Evolutionary conservation across 1,140 invertebrate species (phyloP).

Genomic region (Caenorhabditis inopinata): DNA sequence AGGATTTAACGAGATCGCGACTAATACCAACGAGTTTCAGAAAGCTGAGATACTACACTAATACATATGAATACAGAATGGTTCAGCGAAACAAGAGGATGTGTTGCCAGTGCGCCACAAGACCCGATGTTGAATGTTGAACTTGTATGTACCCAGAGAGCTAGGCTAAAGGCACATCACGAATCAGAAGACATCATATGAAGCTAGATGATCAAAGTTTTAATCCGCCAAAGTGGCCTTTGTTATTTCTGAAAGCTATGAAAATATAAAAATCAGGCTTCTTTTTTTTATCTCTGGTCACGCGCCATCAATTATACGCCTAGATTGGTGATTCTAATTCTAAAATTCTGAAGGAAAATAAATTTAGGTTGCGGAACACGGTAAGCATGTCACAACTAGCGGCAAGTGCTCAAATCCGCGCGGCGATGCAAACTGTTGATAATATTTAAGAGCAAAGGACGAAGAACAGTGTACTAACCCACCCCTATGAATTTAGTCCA

Average conservation of each 20-base stretch:
- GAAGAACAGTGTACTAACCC: constrained; percentile 4
- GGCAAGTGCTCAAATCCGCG: too few relatives aligned
- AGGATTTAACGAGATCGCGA: background rate
- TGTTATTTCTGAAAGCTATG: background rate
- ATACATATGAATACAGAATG: background rate
- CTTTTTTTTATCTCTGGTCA: background rate
- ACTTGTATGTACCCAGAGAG: too few relatives aligned
- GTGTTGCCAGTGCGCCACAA: constrained; percentile 18
- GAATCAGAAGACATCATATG: too few relatives aligned
- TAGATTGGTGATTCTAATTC: too few relatives aligned
- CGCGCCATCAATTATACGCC: too few relatives aligned
- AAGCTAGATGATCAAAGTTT: too few relatives aligned
- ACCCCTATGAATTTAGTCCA: constrained; percentile 1
- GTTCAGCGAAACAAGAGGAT: constrained; percentile 23
- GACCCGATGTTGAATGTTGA: background rate
- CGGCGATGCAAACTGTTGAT: constrained; percentile 4
- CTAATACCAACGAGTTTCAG: background rate
- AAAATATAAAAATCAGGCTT: background rate
- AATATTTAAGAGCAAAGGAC: background rate
- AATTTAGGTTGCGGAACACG: too few relatives aligned
- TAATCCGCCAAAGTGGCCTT: background rate
- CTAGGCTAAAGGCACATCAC: too few relatives aligned
- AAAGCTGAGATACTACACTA: background rate
- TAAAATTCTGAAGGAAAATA: background rate
- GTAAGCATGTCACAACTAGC: too few relatives aligned